Percentiles rank a stretch among this genome's conserved stretches.
phyloP scores from a whole-genome alignment of 2,113 vertebrate species.

The Protomyctophum bolini region DNA sequence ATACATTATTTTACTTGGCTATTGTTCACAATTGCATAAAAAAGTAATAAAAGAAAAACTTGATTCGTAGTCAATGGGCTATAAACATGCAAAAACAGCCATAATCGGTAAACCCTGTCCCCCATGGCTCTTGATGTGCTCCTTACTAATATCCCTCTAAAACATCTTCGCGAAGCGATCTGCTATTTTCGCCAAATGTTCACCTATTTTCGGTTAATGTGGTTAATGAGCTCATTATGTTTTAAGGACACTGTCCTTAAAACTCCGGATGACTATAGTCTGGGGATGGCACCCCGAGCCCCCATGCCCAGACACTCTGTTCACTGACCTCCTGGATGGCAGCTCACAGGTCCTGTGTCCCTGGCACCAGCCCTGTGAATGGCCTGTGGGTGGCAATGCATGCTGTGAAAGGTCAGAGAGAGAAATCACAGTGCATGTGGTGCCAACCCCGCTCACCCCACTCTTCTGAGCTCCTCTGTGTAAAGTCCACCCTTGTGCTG shows the following conservation, averaged over 20 bases:
- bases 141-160: no score
- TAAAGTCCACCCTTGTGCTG: not conserved
- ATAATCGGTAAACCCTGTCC: no score
- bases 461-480: not conserved
- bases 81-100: no score
- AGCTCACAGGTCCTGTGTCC: conserved; percentile 44
- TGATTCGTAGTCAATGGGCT: no score
- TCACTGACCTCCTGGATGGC: conserved; percentile 27
- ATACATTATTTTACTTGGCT: no score
- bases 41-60: no score
- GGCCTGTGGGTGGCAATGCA: conserved; percentile 50
- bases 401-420: conserved; percentile 44
- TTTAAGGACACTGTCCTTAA: conserved; percentile 7
- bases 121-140: no score
- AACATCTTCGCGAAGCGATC: not conserved
- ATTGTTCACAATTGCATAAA: no score
- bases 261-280: conserved; percentile 34
- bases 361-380: conserved; percentile 38
- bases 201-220: not conserved
- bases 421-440: conserved; percentile 30
- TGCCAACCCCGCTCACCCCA: conserved; percentile 21
- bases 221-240: conserved; percentile 4
- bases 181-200: not conserved
- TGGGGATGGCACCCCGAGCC: conserved; percentile 39
- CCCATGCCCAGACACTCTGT: conserved; percentile 31